Conservation (phyloP, 1,140 invertebrate species). For the Matsumurasca onukii region DNA sequence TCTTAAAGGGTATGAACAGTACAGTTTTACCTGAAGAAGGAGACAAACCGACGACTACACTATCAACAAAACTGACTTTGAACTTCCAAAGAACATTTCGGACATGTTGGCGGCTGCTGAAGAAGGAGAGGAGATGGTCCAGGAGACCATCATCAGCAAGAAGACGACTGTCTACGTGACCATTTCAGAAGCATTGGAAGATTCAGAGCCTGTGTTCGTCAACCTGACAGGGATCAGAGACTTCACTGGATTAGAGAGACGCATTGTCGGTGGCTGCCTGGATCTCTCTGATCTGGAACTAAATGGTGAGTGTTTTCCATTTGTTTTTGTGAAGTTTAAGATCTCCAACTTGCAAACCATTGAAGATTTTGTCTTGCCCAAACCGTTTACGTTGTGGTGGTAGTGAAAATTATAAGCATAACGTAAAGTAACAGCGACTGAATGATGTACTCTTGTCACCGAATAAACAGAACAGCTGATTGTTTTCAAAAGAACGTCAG, state of each 20-base stretch:
- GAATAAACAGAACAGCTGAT: too few species aligned
- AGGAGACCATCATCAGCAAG: slow-evolving; percentile 17
- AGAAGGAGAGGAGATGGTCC: background rate
- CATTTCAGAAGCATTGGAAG: background rate
- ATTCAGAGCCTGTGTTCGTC: background rate
- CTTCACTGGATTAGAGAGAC: background rate
- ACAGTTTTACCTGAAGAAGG: background rate
- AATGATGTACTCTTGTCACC: too few species aligned
- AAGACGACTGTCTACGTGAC: slow-evolving; percentile 20
- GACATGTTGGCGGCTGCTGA: slow-evolving; percentile 1
- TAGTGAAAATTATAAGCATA: too few species aligned
- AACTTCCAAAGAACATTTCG: slow-evolving; percentile 6
- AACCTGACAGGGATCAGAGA: slow-evolving; percentile 9
- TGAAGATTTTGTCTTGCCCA: too few species aligned
- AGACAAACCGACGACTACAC: background rate
- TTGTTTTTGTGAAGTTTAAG: background rate
- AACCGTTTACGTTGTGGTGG: too few species aligned
- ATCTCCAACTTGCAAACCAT: too few species aligned
- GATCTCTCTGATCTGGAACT: background rate
- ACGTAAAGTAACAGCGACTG: too few species aligned
- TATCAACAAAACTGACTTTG: background rate
- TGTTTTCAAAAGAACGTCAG: too few species aligned
- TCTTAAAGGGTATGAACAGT: background rate
- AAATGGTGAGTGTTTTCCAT: background rate
- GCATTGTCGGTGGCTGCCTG: background rate